Evolutionary conservation across 2,113 vertebrate species (phyloP).

Genomic region (Charadrius vociferus): DNA sequence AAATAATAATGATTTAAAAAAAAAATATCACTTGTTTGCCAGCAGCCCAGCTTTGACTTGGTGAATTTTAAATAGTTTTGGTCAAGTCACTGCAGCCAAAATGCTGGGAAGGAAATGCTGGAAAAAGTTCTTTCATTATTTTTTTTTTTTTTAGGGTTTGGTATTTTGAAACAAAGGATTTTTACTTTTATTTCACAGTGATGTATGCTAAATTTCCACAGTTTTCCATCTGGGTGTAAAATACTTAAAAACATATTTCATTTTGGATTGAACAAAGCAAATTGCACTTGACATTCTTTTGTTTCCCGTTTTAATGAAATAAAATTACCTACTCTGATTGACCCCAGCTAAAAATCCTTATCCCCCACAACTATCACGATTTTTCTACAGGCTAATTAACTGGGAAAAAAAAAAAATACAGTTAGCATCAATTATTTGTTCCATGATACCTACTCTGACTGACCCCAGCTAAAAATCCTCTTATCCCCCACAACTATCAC

Average conservation of each 20-base stretch:
- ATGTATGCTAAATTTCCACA: background rate
- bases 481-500: background rate
- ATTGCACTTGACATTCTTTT: background rate
- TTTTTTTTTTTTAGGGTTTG: background rate
- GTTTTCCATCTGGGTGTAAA: background rate
- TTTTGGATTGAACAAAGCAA: background rate
- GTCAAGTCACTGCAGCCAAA: background rate
- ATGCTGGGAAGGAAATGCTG: background rate
- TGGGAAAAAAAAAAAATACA: background rate
- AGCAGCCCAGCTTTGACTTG: background rate
- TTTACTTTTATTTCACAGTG: background rate
- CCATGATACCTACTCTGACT: background rate
- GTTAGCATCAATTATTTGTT: background rate
- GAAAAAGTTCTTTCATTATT: background rate
- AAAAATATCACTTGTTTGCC: background rate
- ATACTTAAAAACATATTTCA: background rate
- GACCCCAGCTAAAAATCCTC: background rate
- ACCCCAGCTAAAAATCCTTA: background rate
- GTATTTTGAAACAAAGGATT: background rate
- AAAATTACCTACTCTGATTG: background rate
- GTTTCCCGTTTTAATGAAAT: background rate
- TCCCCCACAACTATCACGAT: too few species aligned
- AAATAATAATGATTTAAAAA: background rate
- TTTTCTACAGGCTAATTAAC: background rate
- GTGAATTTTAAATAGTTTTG: background rate